These are phyloP conservation scores for Tupaia tana DNA, from an alignment of 2,113 vertebrate species.

Conservation along the genomic window DNA sequence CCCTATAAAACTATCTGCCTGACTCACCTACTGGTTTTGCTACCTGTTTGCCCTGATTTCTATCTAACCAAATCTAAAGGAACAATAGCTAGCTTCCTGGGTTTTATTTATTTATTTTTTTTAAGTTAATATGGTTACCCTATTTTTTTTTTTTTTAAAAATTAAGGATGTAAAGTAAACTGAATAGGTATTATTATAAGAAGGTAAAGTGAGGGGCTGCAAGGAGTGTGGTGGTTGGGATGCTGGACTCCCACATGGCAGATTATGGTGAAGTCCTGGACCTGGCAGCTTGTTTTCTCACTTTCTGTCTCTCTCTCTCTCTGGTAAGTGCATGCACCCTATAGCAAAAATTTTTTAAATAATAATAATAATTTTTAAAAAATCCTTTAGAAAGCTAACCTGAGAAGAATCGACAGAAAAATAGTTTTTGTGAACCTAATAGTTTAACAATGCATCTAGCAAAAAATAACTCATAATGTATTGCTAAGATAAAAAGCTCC, in stretches of 20 bases:
- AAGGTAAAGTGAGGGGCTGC: background rate
- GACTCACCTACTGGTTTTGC: background rate
- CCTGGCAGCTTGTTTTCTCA: too few relatives aligned
- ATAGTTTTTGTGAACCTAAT: background rate
- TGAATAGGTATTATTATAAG: background rate
- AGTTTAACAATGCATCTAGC: background rate
- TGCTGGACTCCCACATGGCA: too few relatives aligned
- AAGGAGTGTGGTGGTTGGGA: too few relatives aligned
- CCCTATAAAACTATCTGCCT: background rate
- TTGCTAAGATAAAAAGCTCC: conserved; percentile 29
- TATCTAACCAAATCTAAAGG: background rate
- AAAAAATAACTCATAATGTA: conserved; percentile 14
- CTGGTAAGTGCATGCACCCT: too few relatives aligned
- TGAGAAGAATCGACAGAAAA: conserved; percentile 10
- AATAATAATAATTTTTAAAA: too few relatives aligned
- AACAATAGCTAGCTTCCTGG: background rate
- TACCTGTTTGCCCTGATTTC: background rate
- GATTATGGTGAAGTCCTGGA: too few relatives aligned
- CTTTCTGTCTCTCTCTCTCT: too few relatives aligned
- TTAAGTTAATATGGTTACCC: background rate
- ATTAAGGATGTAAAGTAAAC: background rate
- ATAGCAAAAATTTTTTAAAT: too few relatives aligned
- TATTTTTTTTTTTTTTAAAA: background rate
- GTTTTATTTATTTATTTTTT: background rate
- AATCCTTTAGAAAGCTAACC: too few relatives aligned